Evolutionary conservation across 2,797 vertebrate species (phyloP).

Genomic region (Sebastolobus altivelis): DNA sequence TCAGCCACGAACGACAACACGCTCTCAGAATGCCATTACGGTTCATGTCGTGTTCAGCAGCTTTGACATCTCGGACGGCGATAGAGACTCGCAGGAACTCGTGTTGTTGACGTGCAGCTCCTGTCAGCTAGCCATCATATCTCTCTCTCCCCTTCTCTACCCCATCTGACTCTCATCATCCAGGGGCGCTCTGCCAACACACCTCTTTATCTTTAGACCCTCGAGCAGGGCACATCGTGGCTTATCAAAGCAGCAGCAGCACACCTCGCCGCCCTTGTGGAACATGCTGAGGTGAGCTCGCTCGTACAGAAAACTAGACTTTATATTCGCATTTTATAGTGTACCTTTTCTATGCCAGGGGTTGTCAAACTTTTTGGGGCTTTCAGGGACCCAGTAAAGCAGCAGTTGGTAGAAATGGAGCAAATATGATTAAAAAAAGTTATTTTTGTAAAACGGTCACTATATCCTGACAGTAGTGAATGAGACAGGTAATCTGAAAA

Average conservation of each 20-base stretch:
- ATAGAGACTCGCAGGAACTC: background rate
- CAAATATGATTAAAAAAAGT: too few species aligned
- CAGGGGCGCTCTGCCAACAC: conserved; percentile 44
- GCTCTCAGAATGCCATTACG: background rate
- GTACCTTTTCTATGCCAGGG: background rate
- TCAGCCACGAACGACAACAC: background rate
- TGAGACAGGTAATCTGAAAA: too few species aligned
- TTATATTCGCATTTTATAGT: background rate
- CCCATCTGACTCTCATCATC: conserved; percentile 46
- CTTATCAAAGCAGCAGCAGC: conserved; percentile 59
- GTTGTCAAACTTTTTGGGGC: too few species aligned
- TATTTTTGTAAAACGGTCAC: too few species aligned
- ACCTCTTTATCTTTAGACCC: conserved; percentile 66
- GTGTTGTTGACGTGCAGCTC: conserved; percentile 12
- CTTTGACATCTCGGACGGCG: background rate
- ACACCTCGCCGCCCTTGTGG: conserved; percentile 27
- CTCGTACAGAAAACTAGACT: conserved; percentile 11
- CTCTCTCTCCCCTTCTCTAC: conserved; percentile 14
- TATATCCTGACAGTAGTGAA: too few species aligned
- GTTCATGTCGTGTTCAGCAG: background rate
- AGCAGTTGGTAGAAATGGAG: too few species aligned
- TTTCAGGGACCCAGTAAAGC: too few species aligned
- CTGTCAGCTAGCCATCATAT: conserved; percentile 49
- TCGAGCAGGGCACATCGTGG: conserved; percentile 45
- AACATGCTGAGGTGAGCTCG: conserved; percentile 29